phyloP scores from a whole-genome alignment of 2,888 invertebrate genomes.

The Meiosimyza platycephala region DNA sequence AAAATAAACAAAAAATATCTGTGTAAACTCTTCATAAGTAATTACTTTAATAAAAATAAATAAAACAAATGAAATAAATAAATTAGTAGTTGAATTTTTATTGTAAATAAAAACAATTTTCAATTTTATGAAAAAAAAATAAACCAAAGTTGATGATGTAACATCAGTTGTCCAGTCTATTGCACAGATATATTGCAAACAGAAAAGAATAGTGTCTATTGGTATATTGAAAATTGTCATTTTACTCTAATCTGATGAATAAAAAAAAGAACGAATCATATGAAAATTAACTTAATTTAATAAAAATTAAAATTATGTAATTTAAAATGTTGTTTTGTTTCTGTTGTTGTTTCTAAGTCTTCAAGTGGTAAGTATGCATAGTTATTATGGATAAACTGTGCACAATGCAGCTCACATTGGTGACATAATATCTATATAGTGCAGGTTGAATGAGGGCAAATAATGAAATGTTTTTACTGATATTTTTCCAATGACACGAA shows the following conservation, averaged over 20 bases:
- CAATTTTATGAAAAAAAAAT: slow-evolving; percentile 23
- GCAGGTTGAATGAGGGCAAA: too few species aligned
- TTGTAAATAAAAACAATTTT: slow-evolving; percentile 27
- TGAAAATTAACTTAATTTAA: slow-evolving; percentile 3
- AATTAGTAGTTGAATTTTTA: slow-evolving; percentile 37
- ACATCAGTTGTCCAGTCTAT: neutral
- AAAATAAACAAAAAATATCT: slow-evolving; percentile 24
- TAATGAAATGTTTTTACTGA: too few species aligned
- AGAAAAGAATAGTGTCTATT: slow-evolving; percentile 16
- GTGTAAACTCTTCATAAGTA: slow-evolving; percentile 16
- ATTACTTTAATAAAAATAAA: too few species aligned
- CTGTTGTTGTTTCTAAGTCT: neutral
- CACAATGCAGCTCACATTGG: too few species aligned
- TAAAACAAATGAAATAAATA: slow-evolving; percentile 16
- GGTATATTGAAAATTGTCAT: slow-evolving; percentile 24
- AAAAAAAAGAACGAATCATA: neutral
- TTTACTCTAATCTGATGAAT: slow-evolving; percentile 22
- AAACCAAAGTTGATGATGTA: neutral
- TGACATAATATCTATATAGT: too few species aligned
- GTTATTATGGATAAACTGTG: too few species aligned
- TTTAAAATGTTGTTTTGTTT: neutral
- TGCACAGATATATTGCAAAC: too few species aligned
- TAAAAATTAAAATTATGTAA: slow-evolving; percentile 21
- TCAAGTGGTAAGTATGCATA: neutral
- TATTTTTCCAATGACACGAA: too few species aligned